Percentiles rank a stretch among this genome's conserved stretches.
phyloP scores from a whole-genome alignment of 2,113 vertebrate species.

The Ochotona curzoniae region DNA sequence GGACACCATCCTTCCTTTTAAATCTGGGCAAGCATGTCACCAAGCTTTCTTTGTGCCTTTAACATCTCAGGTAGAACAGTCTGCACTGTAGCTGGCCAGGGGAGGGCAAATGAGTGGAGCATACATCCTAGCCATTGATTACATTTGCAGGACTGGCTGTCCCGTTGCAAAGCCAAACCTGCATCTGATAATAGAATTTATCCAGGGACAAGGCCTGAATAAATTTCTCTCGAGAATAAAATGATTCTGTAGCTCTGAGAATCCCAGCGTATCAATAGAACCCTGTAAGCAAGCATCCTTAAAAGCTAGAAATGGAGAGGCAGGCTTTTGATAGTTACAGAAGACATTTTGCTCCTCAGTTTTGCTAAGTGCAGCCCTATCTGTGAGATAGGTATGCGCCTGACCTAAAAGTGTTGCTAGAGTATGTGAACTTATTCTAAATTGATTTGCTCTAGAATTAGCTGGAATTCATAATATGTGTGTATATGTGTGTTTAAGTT shows the following conservation, averaged over 20 bases:
- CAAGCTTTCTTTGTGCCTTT: slow-evolving; percentile 7
- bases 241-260: not conserved
- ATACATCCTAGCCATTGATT: not conserved
- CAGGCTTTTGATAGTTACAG: not conserved
- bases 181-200: not conserved
- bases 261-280: not conserved
- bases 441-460: slow-evolving; percentile 60
- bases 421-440: slow-evolving; percentile 38
- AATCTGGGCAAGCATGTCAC: not conserved
- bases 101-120: not conserved
- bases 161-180: not conserved
- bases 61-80: not conserved
- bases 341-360: not conserved
- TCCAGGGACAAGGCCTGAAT: not conserved
- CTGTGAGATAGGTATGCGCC: not conserved
- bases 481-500: slow-evolving; percentile 30
- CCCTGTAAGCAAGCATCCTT: not conserved
- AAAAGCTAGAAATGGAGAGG: not conserved
- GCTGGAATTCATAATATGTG: not conserved
- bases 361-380: not conserved
- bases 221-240: slow-evolving; percentile 15
- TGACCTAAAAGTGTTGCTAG: not conserved
- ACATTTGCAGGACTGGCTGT: not conserved
- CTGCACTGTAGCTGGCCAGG: not conserved
- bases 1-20: not conserved